Evolutionary conservation across 2,888 invertebrate species (phyloP).

Genomic region (Netelia virgata): DNA sequence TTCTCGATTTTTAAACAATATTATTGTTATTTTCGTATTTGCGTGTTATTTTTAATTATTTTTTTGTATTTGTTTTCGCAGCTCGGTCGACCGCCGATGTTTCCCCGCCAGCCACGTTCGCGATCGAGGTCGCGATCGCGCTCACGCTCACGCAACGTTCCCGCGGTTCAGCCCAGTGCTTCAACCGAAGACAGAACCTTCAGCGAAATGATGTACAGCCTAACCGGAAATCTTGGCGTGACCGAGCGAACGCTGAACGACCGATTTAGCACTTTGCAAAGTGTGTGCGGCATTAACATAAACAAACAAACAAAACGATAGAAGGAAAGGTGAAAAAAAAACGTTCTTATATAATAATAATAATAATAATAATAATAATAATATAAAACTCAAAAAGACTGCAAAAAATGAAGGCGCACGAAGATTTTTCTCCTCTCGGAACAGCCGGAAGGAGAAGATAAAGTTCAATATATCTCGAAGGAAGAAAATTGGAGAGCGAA

Average conservation of each 20-base stretch:
- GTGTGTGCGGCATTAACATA: slow-evolving; percentile 22
- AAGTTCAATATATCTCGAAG: background rate
- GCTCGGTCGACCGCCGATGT: slow-evolving; percentile 73
- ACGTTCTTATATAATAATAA: slow-evolving; percentile 32
- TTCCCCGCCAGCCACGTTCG: slow-evolving; percentile 74
- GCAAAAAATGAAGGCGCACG: slow-evolving; percentile 27
- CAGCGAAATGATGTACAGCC: slow-evolving; percentile 82
- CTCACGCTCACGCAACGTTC: slow-evolving; percentile 77
- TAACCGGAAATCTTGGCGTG: slow-evolving; percentile 80
- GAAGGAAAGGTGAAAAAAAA: slow-evolving; percentile 5
- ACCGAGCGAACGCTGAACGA: slow-evolving; percentile 83
- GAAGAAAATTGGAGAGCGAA: background rate
- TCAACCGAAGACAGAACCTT: slow-evolving; percentile 81
- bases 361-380: slow-evolving; percentile 18
- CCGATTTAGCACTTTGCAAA: slow-evolving; percentile 82
- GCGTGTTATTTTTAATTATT: background rate
- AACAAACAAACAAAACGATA: background rate
- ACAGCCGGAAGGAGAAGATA: background rate
- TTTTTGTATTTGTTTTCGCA: slow-evolving; percentile 38
- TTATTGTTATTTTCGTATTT: background rate
- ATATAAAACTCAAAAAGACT: slow-evolving; percentile 59
- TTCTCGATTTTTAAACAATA: background rate
- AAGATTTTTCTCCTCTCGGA: background rate
- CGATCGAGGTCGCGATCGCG: slow-evolving; percentile 81
- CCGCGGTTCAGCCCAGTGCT: slow-evolving; percentile 72